Evolutionary conservation across 2,888 invertebrate species (phyloP).

Genomic region (Temnothorax unifasciatus): DNA sequence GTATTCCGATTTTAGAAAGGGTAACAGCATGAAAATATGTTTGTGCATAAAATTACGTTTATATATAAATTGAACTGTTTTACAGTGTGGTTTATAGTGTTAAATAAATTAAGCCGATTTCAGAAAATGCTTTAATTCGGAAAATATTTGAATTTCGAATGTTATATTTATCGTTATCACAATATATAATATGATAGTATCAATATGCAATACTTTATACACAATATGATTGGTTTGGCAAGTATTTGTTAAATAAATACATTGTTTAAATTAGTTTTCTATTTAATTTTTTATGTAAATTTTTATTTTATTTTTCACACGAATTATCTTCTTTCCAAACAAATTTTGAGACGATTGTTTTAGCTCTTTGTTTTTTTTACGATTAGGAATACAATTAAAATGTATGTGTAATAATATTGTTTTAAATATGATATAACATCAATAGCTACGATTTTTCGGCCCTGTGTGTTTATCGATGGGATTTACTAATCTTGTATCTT

Average conservation of each 20-base stretch:
- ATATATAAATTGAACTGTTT: neutral
- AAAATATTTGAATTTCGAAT: neutral
- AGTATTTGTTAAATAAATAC: neutral
- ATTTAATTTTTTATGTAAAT: neutral
- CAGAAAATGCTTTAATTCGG: neutral
- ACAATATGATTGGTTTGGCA: neutral
- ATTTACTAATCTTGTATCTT: neutral
- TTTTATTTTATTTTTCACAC: neutral
- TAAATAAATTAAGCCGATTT: conserved; percentile 16
- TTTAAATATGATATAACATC: conserved; percentile 8
- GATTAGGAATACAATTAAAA: neutral
- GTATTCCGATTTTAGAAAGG: neutral
- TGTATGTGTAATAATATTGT: neutral
- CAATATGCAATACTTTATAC: neutral
- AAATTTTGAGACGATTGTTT: neutral
- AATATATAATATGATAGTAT: neutral
- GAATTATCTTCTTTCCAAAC: neutral
- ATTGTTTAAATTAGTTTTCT: neutral
- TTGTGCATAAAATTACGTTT: neutral
- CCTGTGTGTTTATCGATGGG: neutral
- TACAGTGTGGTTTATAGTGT: neutral
- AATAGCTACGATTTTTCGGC: neutral
- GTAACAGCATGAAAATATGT: neutral
- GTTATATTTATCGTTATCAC: neutral
- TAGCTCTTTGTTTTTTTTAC: neutral